Base-by-base conservation (phyloP, 2,113 vertebrate genomes). In the Morone saxatilis region DNA sequence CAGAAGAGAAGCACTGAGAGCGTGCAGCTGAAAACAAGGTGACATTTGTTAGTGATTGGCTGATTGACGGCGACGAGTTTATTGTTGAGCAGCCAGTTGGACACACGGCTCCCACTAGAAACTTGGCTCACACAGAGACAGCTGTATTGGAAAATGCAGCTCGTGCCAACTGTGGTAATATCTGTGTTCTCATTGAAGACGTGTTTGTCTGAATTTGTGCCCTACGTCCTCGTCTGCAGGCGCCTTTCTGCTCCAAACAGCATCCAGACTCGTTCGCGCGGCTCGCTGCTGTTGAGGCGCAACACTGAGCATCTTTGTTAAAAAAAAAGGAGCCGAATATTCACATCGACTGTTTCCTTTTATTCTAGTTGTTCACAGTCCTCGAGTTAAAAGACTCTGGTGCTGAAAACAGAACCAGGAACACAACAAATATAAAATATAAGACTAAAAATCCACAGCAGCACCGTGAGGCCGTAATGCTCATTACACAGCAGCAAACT, bases 41-140 rank as follows among this genome's bases (percentile, higher is more conserved):
- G 82, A 74, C 80, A 57, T 87, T 80, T 87, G 88, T 85, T 80
- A 48, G 68, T 50, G 76, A 80, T 69, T 3, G 80, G 59, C 81
- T 89, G 91, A 92, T 87, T 88, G 87, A 88, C 78, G 70, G 83
- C 61, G 16, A 22, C 16, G 78, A 75, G 60, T 87, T 85, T 62
- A 86, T 91, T 92, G 86, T 87, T 90, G 78, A 73, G 82, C 22
- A 38, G 83, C 89, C 91, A 91, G 89, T 83, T 91, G 89, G 88
- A 85, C 77, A 4, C 83, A 6, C 50, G 45, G 77, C 69, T 83
- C 71, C 78, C 76, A 56, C 51, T 41, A 72, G 65, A 83, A 72
- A 75, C 63, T 60, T 80, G 88, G 85, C 83, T 83, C 78, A 12
- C 45, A 19, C 65, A 4, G 83, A 77, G 88, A 78, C 84, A 88